Evolutionary conservation across 92 coral and sea anemone species (phyloP).

Genomic region (Palythoa caribaeorum): DNA sequence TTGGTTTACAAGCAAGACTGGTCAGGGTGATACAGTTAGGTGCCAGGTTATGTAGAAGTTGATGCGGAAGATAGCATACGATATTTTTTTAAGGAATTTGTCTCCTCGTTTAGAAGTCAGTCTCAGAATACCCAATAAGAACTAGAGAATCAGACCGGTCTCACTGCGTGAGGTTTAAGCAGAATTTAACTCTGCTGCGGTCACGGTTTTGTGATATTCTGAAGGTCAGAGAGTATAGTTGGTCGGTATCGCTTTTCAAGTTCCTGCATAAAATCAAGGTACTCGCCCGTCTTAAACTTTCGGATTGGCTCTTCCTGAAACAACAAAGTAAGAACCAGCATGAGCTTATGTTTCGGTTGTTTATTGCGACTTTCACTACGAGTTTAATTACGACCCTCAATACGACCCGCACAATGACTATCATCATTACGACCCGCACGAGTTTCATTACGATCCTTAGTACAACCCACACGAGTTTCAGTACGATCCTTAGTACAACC

Average conservation of each 20-base stretch:
- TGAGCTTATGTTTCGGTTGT: not conserved
- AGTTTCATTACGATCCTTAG: no score
- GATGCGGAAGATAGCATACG: no score
- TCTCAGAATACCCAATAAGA: not conserved
- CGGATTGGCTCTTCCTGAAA: conserved; percentile 89
- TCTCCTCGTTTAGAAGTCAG: no score
- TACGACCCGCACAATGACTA: not conserved
- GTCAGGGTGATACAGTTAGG: no score
- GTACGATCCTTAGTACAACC: no score
- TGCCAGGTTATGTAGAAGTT: no score
- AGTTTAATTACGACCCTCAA: no score
- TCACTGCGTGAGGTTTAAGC: not conserved
- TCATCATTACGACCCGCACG: no score
- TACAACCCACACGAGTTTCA: no score
- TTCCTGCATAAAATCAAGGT: conserved; percentile 93
- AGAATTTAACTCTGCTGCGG: not conserved
- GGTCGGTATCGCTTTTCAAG: conserved; percentile 91
- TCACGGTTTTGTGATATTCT: conserved; percentile 95
- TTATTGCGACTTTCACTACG: not conserved
- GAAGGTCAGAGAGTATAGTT: conserved; percentile 90
- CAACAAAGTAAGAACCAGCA: not conserved
- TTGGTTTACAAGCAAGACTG: no score
- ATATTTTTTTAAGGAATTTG: no score
- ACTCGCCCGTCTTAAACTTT: conserved; percentile 80
- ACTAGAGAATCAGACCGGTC: not conserved